These are phyloP conservation scores for Lepidocyrtinus sp. DNA, from an alignment of 2,888 invertebrate genomes.

Conservation along the genomic window DNA sequence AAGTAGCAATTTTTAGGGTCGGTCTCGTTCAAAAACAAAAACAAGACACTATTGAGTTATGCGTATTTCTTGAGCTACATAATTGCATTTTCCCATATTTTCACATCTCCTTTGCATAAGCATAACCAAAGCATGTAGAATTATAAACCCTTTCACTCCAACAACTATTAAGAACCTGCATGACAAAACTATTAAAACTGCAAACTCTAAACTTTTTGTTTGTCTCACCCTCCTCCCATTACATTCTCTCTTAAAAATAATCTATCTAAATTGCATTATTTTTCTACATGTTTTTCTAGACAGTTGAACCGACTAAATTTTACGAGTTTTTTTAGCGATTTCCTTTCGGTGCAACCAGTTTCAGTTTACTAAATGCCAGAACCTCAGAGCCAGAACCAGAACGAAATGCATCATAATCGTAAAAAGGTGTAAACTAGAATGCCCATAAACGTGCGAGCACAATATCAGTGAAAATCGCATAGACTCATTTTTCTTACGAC, in stretches of 20 bases:
- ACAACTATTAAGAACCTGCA: no score
- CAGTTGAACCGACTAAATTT: background rate
- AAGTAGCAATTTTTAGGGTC: background rate
- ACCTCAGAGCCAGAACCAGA: background rate
- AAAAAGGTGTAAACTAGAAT: background rate
- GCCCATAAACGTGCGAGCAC: no score
- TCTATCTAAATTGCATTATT: background rate
- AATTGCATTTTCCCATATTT: no score
- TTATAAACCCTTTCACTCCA: no score
- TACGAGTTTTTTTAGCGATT: background rate
- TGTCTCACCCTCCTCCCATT: background rate
- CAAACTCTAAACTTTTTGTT: background rate
- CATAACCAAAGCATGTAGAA: no score
- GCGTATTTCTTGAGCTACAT: background rate
- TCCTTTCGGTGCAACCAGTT: background rate
- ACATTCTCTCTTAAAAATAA: no score
- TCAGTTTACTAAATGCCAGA: no score
- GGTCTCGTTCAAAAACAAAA: background rate
- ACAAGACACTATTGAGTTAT: background rate
- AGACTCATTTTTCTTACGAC: constrained; percentile 17
- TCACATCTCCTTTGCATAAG: no score
- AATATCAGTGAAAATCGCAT: constrained; percentile 19
- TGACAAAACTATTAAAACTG: background rate
- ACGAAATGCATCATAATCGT: background rate
- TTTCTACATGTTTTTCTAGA: background rate